Evolutionary conservation across 2,797 vertebrate species (phyloP), one percentile per base, ranked within the genome.

Genomic region (Muscicapa striata): DNA sequence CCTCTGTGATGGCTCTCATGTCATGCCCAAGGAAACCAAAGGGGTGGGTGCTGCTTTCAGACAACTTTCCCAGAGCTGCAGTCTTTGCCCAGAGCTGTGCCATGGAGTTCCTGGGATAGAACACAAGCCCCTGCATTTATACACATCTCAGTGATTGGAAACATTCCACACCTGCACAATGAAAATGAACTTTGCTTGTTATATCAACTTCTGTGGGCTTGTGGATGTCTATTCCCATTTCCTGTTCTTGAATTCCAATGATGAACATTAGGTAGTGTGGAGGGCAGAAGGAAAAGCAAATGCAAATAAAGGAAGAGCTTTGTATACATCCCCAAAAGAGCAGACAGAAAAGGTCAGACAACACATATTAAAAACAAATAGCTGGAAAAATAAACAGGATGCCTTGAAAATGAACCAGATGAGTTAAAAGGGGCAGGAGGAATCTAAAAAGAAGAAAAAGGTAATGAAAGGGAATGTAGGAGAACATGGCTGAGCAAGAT

Each of bases 341-440:
- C 34, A 77, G 57, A 67, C 72, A 74, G 72, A 73, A 86, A 80
- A 93, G 87, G 70, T 73, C 59, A 83, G 83, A 58, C 91, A 84
- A 72, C 55, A 87, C 36, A 34, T 52, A 93, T 69, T 79, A 87
- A 41, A 40, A 64, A 68, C 63, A 91, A 93, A 74, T 63, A 77
- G 38, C 24, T 80, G 72, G 74, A 52, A 94, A 93, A 95, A 96
- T 76, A 97, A 95, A 93, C 85, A 94, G 94, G 87, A 92, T 87
- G 69, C 74, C 45, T 89, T 72, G 67, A 73, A 92, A 85, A 93
- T 63, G 13, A 55, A 73, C 52, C 54, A 82, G 69, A 87, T 58
- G 66, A 94, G 51, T 88, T 63, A 66, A 91, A 90, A 93, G 36
- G 58, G 43, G 85, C 58, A 91, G 24, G 30, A 90, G 84, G 26